Evolutionary conservation across 2,797 vertebrate genomes (phyloP).

Genomic region (Neosilurus mollespiculum): DNA sequence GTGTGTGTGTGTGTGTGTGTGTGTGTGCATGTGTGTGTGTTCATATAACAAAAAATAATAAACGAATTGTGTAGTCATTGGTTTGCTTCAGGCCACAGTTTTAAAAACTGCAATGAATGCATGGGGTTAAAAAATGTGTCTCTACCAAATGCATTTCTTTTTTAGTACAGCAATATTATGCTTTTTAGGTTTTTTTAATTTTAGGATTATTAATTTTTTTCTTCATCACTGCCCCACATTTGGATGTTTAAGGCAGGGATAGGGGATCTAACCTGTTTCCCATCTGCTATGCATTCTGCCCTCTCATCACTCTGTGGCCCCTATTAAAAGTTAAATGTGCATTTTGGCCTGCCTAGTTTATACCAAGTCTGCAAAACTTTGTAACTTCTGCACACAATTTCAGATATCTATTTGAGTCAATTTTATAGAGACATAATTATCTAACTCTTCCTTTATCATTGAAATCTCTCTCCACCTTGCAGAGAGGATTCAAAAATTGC

Average conservation of each 20-base stretch:
- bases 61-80: too few relatives aligned
- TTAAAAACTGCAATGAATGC: slow-evolving; percentile 10
- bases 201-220: not conserved
- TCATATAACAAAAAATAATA: too few relatives aligned
- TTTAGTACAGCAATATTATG: not conserved
- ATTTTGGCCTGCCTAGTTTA: slow-evolving; percentile 19
- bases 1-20: too few relatives aligned
- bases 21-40: too few relatives aligned
- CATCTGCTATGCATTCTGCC: slow-evolving; percentile 13
- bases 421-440: slow-evolving; percentile 28
- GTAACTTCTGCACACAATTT: slow-evolving; percentile 55
- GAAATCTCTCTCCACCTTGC: slow-evolving; percentile 58
- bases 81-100: slow-evolving; percentile 11
- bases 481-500: slow-evolving; percentile 58
- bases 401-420: slow-evolving; percentile 22
- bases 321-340: slow-evolving; percentile 25
- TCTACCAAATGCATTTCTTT: not conserved
- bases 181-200: too few relatives aligned
- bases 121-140: not conserved
- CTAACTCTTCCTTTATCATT: slow-evolving; percentile 46
- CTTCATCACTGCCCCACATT: not conserved
- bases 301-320: slow-evolving; percentile 20
- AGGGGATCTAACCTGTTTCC: slow-evolving; percentile 10
- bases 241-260: slow-evolving; percentile 3
- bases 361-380: slow-evolving; percentile 32